These are phyloP conservation scores for Callocephalon fimbriatum DNA, from an alignment of 2,113 vertebrate genomes.

Conservation along the genomic window DNA sequence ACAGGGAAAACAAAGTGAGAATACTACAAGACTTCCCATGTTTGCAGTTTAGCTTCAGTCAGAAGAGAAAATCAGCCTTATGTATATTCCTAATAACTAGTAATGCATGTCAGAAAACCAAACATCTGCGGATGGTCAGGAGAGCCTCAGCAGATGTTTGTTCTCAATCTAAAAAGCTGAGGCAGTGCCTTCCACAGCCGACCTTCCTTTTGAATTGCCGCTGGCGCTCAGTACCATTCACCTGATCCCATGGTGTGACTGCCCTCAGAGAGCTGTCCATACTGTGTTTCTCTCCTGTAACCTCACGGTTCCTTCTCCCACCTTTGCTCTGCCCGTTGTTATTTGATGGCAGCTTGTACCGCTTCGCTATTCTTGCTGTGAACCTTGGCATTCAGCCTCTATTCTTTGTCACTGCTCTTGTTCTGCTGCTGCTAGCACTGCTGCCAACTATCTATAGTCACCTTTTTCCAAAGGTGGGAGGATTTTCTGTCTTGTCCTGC, in stretches of 20 bases:
- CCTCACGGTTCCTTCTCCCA: not conserved
- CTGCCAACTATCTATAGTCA: not conserved
- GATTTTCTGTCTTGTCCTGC: not conserved
- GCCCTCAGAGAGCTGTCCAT: not conserved
- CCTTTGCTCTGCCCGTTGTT: not conserved
- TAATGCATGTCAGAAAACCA: not conserved
- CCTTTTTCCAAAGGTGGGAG: not conserved
- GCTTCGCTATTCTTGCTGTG: not conserved
- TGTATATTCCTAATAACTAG: not conserved
- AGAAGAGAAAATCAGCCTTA: not conserved
- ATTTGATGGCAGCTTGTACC: not conserved
- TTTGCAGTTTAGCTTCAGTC: not conserved
- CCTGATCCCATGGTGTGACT: not conserved
- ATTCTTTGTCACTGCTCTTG: not conserved
- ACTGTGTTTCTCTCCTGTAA: not conserved
- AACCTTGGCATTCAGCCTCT: conserved; percentile 12
- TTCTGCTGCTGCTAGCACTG: not conserved
- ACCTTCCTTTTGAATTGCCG: not conserved
- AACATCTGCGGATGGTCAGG: not conserved
- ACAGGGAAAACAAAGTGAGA: not conserved
- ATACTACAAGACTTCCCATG: not conserved
- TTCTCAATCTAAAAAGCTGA: not conserved
- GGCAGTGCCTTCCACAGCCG: not conserved
- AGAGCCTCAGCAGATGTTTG: not conserved
- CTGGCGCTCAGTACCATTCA: accelerated